Conservation (phyloP, 1,140 invertebrate species). For the Dendroctonus valens region DNA sequence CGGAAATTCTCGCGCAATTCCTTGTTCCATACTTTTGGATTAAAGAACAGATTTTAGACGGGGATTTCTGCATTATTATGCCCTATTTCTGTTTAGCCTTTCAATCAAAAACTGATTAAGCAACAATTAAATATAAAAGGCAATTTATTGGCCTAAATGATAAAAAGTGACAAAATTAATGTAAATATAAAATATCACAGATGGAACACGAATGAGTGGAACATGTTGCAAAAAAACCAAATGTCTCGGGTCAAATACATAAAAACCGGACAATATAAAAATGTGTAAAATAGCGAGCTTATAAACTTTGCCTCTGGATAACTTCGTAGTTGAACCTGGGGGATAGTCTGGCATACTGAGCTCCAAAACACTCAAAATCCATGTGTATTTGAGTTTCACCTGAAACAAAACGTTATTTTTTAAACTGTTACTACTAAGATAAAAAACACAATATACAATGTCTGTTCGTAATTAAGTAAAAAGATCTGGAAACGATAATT, state of each 20-base stretch:
- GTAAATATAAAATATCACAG: constrained; percentile 31
- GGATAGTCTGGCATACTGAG: constrained; percentile 37
- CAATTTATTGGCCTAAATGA: constrained; percentile 20
- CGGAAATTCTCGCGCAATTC: too few relatives aligned
- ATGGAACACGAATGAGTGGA: constrained; percentile 9
- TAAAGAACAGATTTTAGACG: too few relatives aligned
- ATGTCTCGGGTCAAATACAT: background rate
- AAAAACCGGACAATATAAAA: constrained; percentile 10
- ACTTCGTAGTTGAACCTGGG: constrained; percentile 34
- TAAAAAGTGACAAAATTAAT: constrained; percentile 17
- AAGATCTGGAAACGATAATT: too few relatives aligned
- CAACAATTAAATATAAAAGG: background rate
- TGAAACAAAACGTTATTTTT: background rate
- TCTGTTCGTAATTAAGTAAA: too few relatives aligned
- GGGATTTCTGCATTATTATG: too few relatives aligned
- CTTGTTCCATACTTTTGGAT: too few relatives aligned
- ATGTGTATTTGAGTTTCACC: constrained; percentile 25
- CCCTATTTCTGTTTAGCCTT: too few relatives aligned
- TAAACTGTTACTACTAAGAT: too few relatives aligned
- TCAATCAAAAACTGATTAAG: too few relatives aligned
- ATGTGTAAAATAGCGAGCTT: background rate
- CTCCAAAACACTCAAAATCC: constrained; percentile 39
- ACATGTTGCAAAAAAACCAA: background rate
- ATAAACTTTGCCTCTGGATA: constrained; percentile 8
- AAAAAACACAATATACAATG: too few relatives aligned